Percentiles rank a stretch among this genome's conserved stretches.
These are phyloP conservation scores for Leptinotarsa defecta DNA, from an alignment of 1,140 invertebrate species.

Conservation along the genomic window DNA sequence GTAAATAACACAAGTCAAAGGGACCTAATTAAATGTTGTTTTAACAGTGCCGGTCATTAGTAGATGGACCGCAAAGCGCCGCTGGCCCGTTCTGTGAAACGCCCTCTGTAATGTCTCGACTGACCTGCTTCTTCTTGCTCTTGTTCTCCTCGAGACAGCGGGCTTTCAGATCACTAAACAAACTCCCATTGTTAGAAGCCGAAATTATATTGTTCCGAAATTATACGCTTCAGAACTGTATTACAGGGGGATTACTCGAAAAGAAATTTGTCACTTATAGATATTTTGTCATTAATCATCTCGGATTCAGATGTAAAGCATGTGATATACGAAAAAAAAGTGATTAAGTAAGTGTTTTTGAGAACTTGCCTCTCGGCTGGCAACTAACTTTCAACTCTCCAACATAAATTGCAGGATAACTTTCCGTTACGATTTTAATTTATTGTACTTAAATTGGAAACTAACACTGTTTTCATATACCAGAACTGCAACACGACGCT, in stretches of 20 bases:
- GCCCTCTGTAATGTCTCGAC: conserved; percentile 29
- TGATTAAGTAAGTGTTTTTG: neutral
- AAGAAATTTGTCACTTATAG: conserved; percentile 3
- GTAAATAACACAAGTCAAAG: conserved; percentile 49
- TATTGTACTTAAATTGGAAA: too few relatives aligned
- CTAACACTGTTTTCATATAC: too few relatives aligned
- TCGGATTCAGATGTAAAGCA: neutral
- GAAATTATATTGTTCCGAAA: conserved; percentile 20
- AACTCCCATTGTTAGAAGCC: conserved; percentile 19
- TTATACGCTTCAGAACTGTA: conserved; percentile 13
- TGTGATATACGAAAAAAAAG: neutral
- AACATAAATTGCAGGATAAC: too few relatives aligned
- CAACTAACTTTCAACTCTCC: too few relatives aligned
- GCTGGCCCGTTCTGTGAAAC: conserved; percentile 34
- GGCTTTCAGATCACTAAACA: conserved; percentile 2
- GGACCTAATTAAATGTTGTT: conserved; percentile 51
- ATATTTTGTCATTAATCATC: neutral
- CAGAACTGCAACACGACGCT: too few relatives aligned
- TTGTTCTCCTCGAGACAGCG: neutral
- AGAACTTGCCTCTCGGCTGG: too few relatives aligned
- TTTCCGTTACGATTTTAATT: too few relatives aligned
- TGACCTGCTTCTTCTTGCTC: conserved; percentile 5
- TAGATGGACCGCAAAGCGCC: conserved; percentile 48
- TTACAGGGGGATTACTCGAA: neutral
- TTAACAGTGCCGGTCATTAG: conserved; percentile 50